Percentiles rank a stretch among this genome's conserved stretches.
These are phyloP conservation scores for Bombus haemorrhoidalis DNA, from an alignment of 1,140 invertebrate species.

Conservation along the genomic window DNA sequence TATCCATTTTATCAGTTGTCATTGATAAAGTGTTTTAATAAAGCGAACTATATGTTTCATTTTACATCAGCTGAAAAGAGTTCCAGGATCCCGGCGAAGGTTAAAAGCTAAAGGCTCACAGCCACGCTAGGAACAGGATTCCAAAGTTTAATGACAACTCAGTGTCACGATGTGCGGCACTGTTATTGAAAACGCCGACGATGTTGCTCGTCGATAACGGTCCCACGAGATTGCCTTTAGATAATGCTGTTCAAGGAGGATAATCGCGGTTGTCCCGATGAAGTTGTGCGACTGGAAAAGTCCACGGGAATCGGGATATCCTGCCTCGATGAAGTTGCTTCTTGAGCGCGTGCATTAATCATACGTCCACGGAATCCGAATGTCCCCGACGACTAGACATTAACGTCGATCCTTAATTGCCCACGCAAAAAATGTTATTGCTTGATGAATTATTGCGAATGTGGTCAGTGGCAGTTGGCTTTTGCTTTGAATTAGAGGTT, in stretches of 20 bases:
- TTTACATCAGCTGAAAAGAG: neutral
- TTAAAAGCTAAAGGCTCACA: neutral
- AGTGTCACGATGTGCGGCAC: slow-evolving; percentile 17
- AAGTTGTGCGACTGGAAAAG: slow-evolving; percentile 32
- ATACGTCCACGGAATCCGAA: neutral
- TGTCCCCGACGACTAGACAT: slow-evolving; percentile 20
- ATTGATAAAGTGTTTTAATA: neutral
- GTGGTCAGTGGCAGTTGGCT: neutral
- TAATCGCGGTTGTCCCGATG: slow-evolving; percentile 31
- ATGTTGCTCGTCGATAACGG: slow-evolving; percentile 29
- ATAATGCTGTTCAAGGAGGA: slow-evolving; percentile 8
- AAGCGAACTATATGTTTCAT: neutral
- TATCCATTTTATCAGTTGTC: no score
- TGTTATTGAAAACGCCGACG: slow-evolving; percentile 41
- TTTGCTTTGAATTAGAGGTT: neutral
- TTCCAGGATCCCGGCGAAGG: neutral
- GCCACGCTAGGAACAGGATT: slow-evolving; percentile 16
- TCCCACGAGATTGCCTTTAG: slow-evolving; percentile 15
- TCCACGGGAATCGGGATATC: slow-evolving; percentile 25
- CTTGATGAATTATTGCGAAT: slow-evolving; percentile 1
- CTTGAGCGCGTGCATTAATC: slow-evolving; percentile 2
- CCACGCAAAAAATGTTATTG: neutral
- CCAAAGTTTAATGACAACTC: slow-evolving; percentile 32
- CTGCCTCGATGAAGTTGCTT: slow-evolving; percentile 3
- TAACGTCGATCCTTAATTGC: slow-evolving; percentile 16